Evolutionary conservation across 2,888 invertebrate species (phyloP).

Genomic region (Tribolium freemani): DNA sequence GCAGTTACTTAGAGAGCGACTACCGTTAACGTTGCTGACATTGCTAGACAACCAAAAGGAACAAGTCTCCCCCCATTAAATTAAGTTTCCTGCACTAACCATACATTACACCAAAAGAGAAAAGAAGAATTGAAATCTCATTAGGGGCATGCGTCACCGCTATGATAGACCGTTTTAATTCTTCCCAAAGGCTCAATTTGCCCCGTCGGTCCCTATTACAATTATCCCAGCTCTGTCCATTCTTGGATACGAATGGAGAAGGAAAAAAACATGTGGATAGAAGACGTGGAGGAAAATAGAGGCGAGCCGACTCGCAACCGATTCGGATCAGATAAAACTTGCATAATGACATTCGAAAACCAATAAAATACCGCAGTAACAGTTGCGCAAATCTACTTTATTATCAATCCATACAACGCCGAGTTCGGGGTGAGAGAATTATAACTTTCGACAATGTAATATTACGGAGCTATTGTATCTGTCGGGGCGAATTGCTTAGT

Average conservation of each 20-base stretch:
- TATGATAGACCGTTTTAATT: slow-evolving; percentile 47
- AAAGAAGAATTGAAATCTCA: slow-evolving; percentile 55
- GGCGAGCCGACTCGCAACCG: slow-evolving; percentile 1
- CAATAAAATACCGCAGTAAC: slow-evolving; percentile 41
- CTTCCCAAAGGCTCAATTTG: slow-evolving; percentile 45
- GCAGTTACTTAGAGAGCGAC: slow-evolving; percentile 39
- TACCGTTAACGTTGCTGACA: slow-evolving; percentile 30
- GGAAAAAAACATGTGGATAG: neutral
- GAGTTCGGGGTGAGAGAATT: slow-evolving; percentile 42
- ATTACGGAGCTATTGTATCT: slow-evolving; percentile 44
- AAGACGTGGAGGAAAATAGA: slow-evolving; percentile 6
- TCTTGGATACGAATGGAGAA: neutral
- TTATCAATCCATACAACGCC: slow-evolving; percentile 40
- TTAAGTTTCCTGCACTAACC: slow-evolving; percentile 33
- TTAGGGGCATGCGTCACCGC: slow-evolving; percentile 48
- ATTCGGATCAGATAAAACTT: slow-evolving; percentile 37
- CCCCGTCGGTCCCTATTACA: slow-evolving; percentile 15
- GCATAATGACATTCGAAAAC: slow-evolving; percentile 41
- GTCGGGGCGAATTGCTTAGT: slow-evolving; percentile 45
- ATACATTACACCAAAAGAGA: slow-evolving; percentile 45
- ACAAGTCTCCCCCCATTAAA: slow-evolving; percentile 35
- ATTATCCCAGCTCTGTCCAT: neutral
- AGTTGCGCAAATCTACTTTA: slow-evolving; percentile 44
- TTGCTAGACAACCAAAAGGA: slow-evolving; percentile 31
- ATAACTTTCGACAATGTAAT: slow-evolving; percentile 47